Percentiles rank a stretch among this genome's conserved stretches.
Evolutionary conservation across 2,888 invertebrate genomes (phyloP).

Genomic region (Athalia cordata): DNA sequence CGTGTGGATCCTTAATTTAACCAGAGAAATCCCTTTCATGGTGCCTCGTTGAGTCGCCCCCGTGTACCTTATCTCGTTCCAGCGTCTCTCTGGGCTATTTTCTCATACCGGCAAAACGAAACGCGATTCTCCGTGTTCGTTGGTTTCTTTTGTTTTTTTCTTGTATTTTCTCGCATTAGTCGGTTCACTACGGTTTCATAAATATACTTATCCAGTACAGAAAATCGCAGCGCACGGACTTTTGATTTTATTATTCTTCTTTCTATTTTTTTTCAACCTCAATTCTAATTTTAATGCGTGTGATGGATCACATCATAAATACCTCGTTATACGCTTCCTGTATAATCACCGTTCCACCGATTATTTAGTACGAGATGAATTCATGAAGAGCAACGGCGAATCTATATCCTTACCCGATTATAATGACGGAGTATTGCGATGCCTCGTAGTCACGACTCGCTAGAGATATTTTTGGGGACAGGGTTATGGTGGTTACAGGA

Average conservation of each 20-base stretch:
- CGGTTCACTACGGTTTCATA: neutral
- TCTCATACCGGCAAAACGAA: conserved; percentile 21
- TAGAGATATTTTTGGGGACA: conserved; percentile 13
- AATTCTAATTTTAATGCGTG: no score
- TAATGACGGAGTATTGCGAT: conserved; percentile 39
- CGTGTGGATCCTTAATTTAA: conserved; percentile 40
- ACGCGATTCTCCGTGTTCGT: conserved; percentile 5
- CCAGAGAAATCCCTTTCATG: conserved; percentile 40
- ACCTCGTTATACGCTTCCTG: neutral
- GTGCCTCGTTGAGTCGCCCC: conserved; percentile 23
- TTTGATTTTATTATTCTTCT: no score
- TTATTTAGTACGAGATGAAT: conserved; percentile 7
- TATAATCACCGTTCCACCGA: neutral
- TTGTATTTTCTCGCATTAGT: neutral
- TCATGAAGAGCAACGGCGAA: conserved; percentile 19
- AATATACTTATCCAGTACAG: neutral
- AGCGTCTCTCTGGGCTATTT: conserved; percentile 28
- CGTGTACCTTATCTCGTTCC: conserved; percentile 33
- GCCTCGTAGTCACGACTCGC: conserved; percentile 15
- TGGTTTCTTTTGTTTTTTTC: neutral
- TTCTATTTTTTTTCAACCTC: no score
- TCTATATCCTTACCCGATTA: conserved; percentile 22
- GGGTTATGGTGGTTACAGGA: neutral
- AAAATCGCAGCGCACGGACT: no score
- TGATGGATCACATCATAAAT: no score